A percentile compares a stretch with the other conserved stretches of the same genome.
Evolutionary conservation across 2,113 vertebrate species (phyloP).

Genomic region (Lagopus leucura): DNA sequence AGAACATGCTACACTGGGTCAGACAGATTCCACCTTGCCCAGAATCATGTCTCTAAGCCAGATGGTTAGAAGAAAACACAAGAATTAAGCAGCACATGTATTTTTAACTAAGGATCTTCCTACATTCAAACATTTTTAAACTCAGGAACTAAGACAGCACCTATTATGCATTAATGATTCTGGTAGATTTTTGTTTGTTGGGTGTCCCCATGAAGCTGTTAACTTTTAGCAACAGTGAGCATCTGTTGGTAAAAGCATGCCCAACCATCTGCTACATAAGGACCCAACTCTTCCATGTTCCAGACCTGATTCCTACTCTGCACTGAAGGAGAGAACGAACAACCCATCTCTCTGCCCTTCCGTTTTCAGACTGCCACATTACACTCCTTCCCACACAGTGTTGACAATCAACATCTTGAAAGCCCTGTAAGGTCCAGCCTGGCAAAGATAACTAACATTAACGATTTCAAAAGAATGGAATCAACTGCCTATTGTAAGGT

Average conservation of each 20-base stretch:
- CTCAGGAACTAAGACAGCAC: background rate
- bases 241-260: background rate
- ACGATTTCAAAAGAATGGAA: background rate
- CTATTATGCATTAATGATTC: background rate
- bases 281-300: background rate
- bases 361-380: background rate
- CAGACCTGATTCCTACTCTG: background rate
- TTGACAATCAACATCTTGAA: background rate
- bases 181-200: background rate
- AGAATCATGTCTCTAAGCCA: background rate
- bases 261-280: background rate
- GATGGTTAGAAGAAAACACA: background rate
- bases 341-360: background rate
- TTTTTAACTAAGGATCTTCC: background rate
- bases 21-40: background rate
- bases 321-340: background rate
- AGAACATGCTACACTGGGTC: background rate
- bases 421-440: background rate
- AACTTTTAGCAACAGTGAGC: background rate
- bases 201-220: background rate
- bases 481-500: background rate
- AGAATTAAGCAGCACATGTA: background rate
- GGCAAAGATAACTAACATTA: background rate
- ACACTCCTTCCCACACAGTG: background rate
- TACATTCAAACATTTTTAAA: background rate